phyloP scores from a whole-genome alignment of 1,140 invertebrate species.

The Pteromalus puparum region DNA sequence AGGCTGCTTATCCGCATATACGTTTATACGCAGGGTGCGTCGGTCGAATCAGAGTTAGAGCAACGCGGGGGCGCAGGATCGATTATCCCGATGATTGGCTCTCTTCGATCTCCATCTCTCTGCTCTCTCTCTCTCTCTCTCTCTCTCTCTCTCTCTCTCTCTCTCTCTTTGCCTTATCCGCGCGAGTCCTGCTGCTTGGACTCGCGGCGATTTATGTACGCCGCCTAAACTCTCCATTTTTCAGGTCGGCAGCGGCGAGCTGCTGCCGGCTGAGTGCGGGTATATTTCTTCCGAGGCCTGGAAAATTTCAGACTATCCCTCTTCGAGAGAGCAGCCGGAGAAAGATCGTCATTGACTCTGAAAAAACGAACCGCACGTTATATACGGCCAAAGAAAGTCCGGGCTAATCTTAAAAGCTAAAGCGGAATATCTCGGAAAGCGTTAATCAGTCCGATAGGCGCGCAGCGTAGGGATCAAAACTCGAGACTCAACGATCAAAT shows the following conservation, averaged over 20 bases:
- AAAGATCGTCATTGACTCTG: neutral
- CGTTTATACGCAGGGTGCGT: neutral
- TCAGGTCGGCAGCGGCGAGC: neutral
- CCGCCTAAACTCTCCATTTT: neutral
- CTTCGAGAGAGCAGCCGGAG: neutral
- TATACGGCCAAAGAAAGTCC: neutral
- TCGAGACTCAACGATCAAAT: neutral
- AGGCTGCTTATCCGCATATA: neutral
- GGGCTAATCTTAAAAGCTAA: too few relatives aligned
- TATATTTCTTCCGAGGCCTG: constrained; percentile 24
- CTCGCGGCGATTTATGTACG: constrained; percentile 16
- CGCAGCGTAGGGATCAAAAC: neutral
- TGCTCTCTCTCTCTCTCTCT: too few relatives aligned
- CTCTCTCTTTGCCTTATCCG: neutral
- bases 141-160: too few relatives aligned
- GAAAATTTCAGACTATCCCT: constrained; percentile 46
- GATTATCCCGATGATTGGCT: neutral
- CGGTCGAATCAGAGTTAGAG: too few relatives aligned
- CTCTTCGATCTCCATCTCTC: neutral
- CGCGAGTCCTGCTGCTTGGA: neutral
- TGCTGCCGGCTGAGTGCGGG: too few relatives aligned
- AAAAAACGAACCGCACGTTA: neutral
- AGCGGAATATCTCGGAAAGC: neutral
- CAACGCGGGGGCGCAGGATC: neutral
- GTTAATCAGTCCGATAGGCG: constrained; percentile 28